Conservation (phyloP, 2,113 vertebrate species). For the Nothoprocta pentlandii region DNA sequence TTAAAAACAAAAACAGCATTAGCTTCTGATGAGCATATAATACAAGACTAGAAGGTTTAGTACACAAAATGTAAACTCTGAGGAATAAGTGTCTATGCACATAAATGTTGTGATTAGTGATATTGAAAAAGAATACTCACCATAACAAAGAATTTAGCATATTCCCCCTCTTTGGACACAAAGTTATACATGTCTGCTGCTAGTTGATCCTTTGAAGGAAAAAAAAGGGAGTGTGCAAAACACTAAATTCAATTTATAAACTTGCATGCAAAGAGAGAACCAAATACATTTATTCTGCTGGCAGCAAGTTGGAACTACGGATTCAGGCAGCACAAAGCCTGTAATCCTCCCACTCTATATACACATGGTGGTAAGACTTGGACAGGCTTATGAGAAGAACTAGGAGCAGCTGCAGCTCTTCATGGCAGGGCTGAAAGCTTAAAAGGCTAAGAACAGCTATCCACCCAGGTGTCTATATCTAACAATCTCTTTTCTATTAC, state of each 20-base stretch:
- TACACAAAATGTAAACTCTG: slow-evolving; percentile 64
- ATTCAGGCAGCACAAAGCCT: neutral
- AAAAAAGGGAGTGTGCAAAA: neutral
- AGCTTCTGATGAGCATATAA: slow-evolving; percentile 74
- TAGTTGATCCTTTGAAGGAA: slow-evolving; percentile 89
- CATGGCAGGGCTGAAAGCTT: too few species aligned
- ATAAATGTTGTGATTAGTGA: neutral
- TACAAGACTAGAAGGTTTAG: slow-evolving; percentile 73
- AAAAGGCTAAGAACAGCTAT: neutral
- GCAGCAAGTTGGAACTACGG: accelerated
- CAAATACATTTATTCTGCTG: accelerated
- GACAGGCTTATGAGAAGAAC: neutral
- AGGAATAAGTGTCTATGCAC: neutral
- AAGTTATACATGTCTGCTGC: slow-evolving; percentile 98
- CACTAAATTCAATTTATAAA: neutral
- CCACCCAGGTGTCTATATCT: neutral
- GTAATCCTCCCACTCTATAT: neutral
- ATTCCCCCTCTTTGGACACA: slow-evolving; percentile 95
- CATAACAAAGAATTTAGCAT: slow-evolving; percentile 90
- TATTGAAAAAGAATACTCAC: slow-evolving; percentile 76
- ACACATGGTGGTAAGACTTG: neutral
- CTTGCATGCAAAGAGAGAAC: neutral
- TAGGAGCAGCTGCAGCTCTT: neutral
- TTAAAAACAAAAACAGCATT: slow-evolving; percentile 79
- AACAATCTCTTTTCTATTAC: neutral